Evolutionary conservation across 1,140 invertebrate species (phyloP).

Genomic region (Camponotus pennsylvanicus): DNA sequence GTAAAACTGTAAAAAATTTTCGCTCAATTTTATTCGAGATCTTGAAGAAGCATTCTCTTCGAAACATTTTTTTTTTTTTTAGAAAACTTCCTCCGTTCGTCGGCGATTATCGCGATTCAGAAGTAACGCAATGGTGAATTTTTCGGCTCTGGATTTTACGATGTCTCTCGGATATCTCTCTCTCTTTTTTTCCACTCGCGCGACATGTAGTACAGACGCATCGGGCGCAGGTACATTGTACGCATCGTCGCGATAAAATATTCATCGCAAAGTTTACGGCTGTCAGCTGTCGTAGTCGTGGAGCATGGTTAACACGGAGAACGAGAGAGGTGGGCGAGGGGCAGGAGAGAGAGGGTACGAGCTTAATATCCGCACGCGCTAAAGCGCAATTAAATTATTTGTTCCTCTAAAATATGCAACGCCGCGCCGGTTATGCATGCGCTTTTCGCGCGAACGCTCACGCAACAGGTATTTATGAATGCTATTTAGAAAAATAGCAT

Average conservation of each 20-base stretch:
- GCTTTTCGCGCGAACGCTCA: slow-evolving; percentile 43
- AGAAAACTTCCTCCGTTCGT: too few species aligned
- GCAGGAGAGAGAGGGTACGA: too few species aligned
- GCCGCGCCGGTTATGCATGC: slow-evolving; percentile 49
- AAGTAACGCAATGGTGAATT: too few species aligned
- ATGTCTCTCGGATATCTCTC: neutral
- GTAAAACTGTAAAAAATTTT: too few species aligned
- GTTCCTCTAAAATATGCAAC: slow-evolving; percentile 55
- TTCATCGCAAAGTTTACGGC: slow-evolving; percentile 53
- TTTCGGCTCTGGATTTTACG: neutral
- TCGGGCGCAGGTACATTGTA: neutral
- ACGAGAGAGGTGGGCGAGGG: too few species aligned
- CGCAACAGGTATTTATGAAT: slow-evolving; percentile 64
- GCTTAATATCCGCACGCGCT: slow-evolving; percentile 55
- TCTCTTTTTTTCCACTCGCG: slow-evolving; percentile 2
- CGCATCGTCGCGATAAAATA: slow-evolving; percentile 39
- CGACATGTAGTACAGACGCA: neutral
- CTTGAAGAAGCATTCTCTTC: too few species aligned
- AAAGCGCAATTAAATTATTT: slow-evolving; percentile 63
- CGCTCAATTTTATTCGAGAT: too few species aligned
- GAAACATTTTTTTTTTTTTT: too few species aligned
- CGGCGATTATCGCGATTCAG: neutral
- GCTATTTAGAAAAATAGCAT: slow-evolving; percentile 50
- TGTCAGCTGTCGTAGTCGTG: slow-evolving; percentile 50
- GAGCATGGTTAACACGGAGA: slow-evolving; percentile 22